A percentile compares a stretch with the other conserved stretches of the same genome.
Conservation (phyloP, 1,140 invertebrate species). For the Habropoda laboriosa region DNA sequence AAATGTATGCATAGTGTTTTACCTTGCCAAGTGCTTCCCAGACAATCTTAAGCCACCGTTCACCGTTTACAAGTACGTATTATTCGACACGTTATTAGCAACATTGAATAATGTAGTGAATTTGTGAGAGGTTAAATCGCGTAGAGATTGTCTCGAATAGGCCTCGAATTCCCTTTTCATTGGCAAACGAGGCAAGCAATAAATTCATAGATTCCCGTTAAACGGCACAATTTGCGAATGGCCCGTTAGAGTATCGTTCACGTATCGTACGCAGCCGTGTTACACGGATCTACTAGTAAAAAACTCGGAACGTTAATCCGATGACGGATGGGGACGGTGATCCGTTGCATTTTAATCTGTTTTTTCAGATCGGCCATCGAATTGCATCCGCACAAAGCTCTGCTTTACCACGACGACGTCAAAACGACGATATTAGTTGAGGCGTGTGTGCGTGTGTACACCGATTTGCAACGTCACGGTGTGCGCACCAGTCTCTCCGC, state of each 20-base stretch:
- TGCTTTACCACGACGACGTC: slow-evolving; percentile 48
- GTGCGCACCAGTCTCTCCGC: not conserved
- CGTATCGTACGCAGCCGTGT: not conserved
- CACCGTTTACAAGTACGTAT: too few species aligned
- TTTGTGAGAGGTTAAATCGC: too few species aligned
- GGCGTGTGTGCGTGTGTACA: not conserved
- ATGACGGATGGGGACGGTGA: slow-evolving; percentile 56
- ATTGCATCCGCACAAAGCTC: slow-evolving; percentile 56
- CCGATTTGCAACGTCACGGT: slow-evolving; percentile 8
- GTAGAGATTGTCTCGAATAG: not conserved
- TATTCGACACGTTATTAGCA: too few species aligned
- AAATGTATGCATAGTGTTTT: too few species aligned
- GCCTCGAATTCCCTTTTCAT: not conserved
- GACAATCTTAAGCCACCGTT: too few species aligned
- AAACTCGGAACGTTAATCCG: slow-evolving; percentile 53
- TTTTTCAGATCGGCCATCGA: slow-evolving; percentile 41
- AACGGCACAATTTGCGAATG: slow-evolving; percentile 48
- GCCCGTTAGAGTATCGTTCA: slow-evolving; percentile 52
- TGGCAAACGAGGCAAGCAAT: not conserved
- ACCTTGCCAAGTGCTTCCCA: too few species aligned
- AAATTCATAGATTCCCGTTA: slow-evolving; percentile 1
- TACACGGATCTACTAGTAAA: slow-evolving; percentile 9
- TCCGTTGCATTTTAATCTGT: slow-evolving; percentile 57
- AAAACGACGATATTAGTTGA: slow-evolving; percentile 65
- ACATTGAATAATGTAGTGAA: too few species aligned